Evolutionary conservation across 2,797 vertebrate species (phyloP).

Genomic region (Emys orbicularis): DNA sequence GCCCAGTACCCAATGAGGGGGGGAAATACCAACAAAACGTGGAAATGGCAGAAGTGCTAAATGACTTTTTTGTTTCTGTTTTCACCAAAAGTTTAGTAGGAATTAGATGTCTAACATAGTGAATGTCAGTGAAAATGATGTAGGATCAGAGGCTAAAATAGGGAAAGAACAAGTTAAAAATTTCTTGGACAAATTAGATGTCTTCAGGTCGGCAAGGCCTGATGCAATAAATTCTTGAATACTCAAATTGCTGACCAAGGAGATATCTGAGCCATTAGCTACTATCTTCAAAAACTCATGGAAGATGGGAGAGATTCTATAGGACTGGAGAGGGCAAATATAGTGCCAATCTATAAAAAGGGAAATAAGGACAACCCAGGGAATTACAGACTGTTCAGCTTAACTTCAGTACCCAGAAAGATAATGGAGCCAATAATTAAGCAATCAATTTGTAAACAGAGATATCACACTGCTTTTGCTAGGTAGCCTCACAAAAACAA

Average conservation of each 20-base stretch:
- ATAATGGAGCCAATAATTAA: neutral
- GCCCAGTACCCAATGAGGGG: no score
- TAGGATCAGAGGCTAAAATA: no score
- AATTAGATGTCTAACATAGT: neutral
- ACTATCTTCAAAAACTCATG: neutral
- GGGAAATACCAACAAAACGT: no score
- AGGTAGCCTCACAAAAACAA: no score
- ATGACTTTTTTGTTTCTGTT: neutral
- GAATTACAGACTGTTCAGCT: neutral
- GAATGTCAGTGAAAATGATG: neutral
- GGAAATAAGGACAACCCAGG: neutral
- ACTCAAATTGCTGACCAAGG: neutral
- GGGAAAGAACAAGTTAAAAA: fast-evolving
- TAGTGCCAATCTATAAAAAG: neutral
- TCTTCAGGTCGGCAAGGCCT: neutral
- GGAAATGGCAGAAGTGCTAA: neutral
- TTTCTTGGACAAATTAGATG: neutral
- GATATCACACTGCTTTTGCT: no score
- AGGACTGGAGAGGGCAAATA: neutral
- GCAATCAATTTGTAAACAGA: neutral
- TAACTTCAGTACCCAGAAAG: neutral
- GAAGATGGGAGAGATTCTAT: fast-evolving
- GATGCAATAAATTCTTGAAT: neutral
- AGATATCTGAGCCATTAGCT: neutral
- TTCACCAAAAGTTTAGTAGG: neutral